Base-by-base conservation (phyloP, 2,113 vertebrate genomes). In the Casuarius casuarius region DNA sequence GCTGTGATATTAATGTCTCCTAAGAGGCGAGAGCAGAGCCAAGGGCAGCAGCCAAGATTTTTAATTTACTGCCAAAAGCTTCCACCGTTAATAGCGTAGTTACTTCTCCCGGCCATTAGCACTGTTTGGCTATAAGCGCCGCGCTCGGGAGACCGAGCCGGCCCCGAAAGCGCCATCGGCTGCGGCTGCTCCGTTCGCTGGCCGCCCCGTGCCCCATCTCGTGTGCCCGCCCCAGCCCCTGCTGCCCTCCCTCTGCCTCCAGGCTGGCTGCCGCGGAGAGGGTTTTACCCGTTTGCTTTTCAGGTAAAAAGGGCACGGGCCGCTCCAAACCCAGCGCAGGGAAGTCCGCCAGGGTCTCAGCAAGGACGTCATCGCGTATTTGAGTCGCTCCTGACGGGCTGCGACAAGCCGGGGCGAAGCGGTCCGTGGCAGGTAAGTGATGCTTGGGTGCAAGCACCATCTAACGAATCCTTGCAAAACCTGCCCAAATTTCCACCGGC, bases 1-100 rank as follows among this genome's bases (percentile, higher is more conserved):
- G 95, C 90, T 91, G 92, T 68, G 97, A 97, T 97, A 97, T 97
- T 97, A 97, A 97, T 97, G 95, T 87, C 96, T 96, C 97, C 94
- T 95, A 94, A 96, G 97, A 97, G 96, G 95, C 95, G 82, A 94
- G 89, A 93, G 91, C 86, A 67, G 90, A 92, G 94, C 95, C 96
- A 97, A 96, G 94, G 96, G 97, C 67, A 18, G 94, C 96, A 97
- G 97, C 96, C 96, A 97, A 92, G 96, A 85, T 93, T 94, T 96
- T 96, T 97, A 97, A 97, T 97, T 97, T 95, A 97, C 92, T 96
- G 95, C 94, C 96, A 96, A 79, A 93, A 95, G 94, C 97, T 91
- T 17, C 28, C 40, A 48, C 96, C 86, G 94, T 93, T 97, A 97
- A 93, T 95, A 95, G 84, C 1, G 12, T 89, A 10, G 92, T 90